Evolutionary conservation across 2,888 invertebrate genomes (phyloP).

Genomic region (Eremobia ochroleuca): DNA sequence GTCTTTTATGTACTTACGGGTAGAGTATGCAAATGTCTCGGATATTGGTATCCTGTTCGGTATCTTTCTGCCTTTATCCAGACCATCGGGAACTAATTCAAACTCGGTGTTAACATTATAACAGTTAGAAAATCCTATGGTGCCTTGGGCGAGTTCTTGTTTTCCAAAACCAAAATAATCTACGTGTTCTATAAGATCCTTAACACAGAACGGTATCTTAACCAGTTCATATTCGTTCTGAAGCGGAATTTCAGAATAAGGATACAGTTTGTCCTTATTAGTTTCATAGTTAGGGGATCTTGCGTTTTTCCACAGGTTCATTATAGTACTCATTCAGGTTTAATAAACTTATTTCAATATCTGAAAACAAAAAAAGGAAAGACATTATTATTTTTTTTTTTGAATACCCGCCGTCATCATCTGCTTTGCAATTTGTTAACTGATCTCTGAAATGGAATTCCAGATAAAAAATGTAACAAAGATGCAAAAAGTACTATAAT

Average conservation of each 20-base stretch:
- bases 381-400: no score
- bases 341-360: background rate
- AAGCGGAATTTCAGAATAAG: slow-evolving; percentile 38
- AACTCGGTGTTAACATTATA: slow-evolving; percentile 19
- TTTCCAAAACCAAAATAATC: slow-evolving; percentile 30
- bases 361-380: slow-evolving; percentile 21
- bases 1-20: slow-evolving; percentile 29
- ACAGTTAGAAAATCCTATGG: slow-evolving; percentile 25
- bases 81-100: rapidly evolving
- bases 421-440: no score
- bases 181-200: slow-evolving; percentile 37
- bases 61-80: slow-evolving; percentile 30
- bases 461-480: no score
- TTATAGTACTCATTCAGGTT: background rate
- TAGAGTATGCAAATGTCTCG: rapidly evolving
- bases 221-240: slow-evolving; percentile 10
- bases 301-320: slow-evolving; percentile 1
- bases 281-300: slow-evolving; percentile 31
- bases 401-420: no score
- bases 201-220: slow-evolving; percentile 30
- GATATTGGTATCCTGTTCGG: slow-evolving; percentile 41
- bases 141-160: background rate
- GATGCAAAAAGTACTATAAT: no score
- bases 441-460: no score
- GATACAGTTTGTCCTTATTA: slow-evolving; percentile 25